Conservation (phyloP, 1,140 invertebrate species). For the Drosophila nannoptera region DNA sequence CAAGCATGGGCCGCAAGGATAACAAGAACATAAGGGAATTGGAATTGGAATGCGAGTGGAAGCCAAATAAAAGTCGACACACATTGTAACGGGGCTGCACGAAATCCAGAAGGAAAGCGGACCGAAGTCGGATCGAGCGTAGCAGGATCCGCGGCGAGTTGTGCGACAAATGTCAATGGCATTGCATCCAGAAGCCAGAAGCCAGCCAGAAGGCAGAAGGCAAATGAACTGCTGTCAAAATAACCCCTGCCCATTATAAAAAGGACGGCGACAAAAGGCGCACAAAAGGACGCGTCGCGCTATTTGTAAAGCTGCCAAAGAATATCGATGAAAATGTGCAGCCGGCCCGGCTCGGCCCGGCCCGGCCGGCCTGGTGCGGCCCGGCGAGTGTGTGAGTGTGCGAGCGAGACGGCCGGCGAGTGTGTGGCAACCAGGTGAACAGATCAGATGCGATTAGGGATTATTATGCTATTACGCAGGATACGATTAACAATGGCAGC, state of each 20-base stretch:
- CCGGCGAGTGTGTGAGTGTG: not conserved
- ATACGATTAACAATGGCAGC: slow-evolving; percentile 73
- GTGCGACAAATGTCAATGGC: slow-evolving; percentile 53
- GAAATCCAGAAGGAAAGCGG: not conserved
- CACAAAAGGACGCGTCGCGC: slow-evolving; percentile 54
- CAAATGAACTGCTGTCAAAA: slow-evolving; percentile 78
- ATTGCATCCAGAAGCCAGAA: slow-evolving; percentile 44
- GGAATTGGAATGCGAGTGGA: slow-evolving; percentile 46
- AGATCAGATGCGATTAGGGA: slow-evolving; percentile 77
- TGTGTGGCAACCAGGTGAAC: slow-evolving; percentile 69
- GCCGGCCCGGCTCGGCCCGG: slow-evolving; percentile 37
- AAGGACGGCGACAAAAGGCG: slow-evolving; percentile 53
- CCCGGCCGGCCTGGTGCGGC: slow-evolving; percentile 43
- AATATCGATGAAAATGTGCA: slow-evolving; percentile 67
- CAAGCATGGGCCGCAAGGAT: slow-evolving; percentile 39
- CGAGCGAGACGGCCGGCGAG: slow-evolving; percentile 15
- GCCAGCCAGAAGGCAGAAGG: slow-evolving; percentile 64
- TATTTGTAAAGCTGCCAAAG: slow-evolving; percentile 56
- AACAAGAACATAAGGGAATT: slow-evolving; percentile 31
- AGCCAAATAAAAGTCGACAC: slow-evolving; percentile 68
- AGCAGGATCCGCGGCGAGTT: slow-evolving; percentile 8
- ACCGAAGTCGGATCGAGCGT: not conserved
- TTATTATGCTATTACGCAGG: slow-evolving; percentile 78
- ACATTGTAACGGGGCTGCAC: slow-evolving; percentile 49
- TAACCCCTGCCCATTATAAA: slow-evolving; percentile 63